phyloP scores from a whole-genome alignment of 2,113 vertebrate genomes.

The Zingel zingel region DNA sequence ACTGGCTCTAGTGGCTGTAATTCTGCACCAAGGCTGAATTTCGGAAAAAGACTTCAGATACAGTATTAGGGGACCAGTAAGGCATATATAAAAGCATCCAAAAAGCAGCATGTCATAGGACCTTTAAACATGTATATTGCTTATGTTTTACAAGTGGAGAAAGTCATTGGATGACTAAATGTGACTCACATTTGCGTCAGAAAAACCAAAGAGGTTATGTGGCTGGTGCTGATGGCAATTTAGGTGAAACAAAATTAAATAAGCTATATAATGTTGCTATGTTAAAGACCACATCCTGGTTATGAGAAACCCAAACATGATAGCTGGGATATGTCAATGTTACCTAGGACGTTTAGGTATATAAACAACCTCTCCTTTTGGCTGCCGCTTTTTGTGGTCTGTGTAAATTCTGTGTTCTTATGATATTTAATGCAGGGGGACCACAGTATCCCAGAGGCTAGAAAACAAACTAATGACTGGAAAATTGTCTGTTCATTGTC shows the following conservation, averaged over 20 bases:
- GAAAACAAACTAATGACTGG: constrained; percentile 46
- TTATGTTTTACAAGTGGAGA: constrained; percentile 43
- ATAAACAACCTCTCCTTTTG: constrained; percentile 49
- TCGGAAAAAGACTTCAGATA: no score
- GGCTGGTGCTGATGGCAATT: constrained; percentile 15
- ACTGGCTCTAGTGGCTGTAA: no score
- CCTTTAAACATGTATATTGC: constrained; percentile 30
- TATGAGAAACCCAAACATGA: constrained; percentile 15
- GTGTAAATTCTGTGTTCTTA: constrained; percentile 56
- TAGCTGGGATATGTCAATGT: constrained; percentile 29
- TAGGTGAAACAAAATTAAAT: background rate
- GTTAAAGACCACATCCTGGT: constrained; percentile 34
- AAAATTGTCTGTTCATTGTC: constrained; percentile 35
- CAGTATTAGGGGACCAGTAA: no score
- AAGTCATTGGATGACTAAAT: constrained; percentile 46
- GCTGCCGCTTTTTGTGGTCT: constrained; percentile 48
- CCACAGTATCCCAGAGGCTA: constrained; percentile 27
- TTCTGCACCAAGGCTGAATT: no score
- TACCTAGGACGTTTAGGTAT: constrained; percentile 45
- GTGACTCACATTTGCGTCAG: constrained; percentile 53
- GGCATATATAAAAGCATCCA: no score
- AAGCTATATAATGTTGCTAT: constrained; percentile 5
- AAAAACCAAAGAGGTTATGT: constrained; percentile 29
- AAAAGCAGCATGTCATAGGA: no score
- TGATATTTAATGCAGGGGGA: constrained; percentile 53